Evolutionary conservation across 1,140 invertebrate species (phyloP), one percentile per base, ranked within the genome.

Genomic region (Halotydeus destructor): DNA sequence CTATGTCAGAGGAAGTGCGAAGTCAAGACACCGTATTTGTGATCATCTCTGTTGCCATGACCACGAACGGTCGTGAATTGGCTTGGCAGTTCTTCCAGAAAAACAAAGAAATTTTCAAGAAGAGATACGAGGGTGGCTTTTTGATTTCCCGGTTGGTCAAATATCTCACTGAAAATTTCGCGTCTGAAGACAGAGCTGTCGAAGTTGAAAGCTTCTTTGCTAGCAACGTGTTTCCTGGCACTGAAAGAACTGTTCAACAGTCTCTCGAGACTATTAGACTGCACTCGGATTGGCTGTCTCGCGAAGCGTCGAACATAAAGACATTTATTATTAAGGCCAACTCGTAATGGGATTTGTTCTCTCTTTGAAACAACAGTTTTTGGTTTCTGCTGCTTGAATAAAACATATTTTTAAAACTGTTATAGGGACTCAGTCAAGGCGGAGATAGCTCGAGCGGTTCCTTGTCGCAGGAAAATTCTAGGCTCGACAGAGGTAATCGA

Each of bases 41-140:
- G 1, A 78, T 94, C 24, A 74, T 75, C 45, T 76, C 79, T 6
- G 77, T 86, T 3, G 74, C 76, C 1, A 51, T 53, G 0, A 68
- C 75, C 43, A 69, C 69, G 48, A 62, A 69, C 42, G 85, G 85
- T 1, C 71, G 85, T 26, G 70, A 85, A 37, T 59, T 86, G 34
- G 76, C 77, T 1, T 96, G 88, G 86, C 58, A 79, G 35, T 94
- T 84, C 62, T 76, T 91, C 52, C 79, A 86, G 56, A 69, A 78
- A n/a, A 79, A 88, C 53, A 78, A 75, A 69, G 60, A 70, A 34
- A 62, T 67, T 33, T 65, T 94, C 11, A 64, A 74, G 41, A 68
- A 77, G 34, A 68, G 75, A 50, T 89, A 86, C 55, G 69, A 24
- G 33, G 75, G 78, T 32, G 79, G 79, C 3, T 80, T 75, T 52